phyloP scores from a whole-genome alignment of 1,140 invertebrate species.

The Leptoteleia sp. region DNA sequence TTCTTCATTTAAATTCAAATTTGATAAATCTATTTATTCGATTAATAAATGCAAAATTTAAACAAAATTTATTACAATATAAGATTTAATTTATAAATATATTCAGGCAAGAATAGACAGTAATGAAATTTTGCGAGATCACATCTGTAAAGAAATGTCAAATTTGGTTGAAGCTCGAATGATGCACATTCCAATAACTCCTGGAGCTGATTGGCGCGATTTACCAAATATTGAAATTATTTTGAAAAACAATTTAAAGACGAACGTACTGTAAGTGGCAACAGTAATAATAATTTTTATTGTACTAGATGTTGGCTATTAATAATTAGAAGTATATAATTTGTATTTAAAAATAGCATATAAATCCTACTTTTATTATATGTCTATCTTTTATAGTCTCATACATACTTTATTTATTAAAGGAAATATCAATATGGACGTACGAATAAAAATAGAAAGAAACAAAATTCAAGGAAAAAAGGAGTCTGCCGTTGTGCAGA shows the following conservation, averaged over 20 bases:
- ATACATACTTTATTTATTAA: constrained; percentile 1
- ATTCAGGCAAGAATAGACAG: too few species aligned
- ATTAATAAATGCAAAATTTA: too few species aligned
- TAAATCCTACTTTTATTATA: too few species aligned
- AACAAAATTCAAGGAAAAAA: constrained; percentile 83
- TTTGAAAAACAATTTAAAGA: constrained; percentile 86
- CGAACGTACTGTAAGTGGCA: constrained; percentile 84
- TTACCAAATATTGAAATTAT: constrained; percentile 89
- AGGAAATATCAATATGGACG: constrained; percentile 83
- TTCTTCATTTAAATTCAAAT: too few species aligned
- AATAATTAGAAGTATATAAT: too few species aligned
- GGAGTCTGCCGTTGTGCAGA: constrained; percentile 91
- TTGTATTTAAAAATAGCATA: not conserved
- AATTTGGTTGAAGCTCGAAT: constrained; percentile 90
- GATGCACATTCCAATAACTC: constrained; percentile 86
- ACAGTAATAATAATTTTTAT: too few species aligned
- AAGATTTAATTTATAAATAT: too few species aligned
- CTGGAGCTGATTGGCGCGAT: constrained; percentile 93
- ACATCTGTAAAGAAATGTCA: constrained; percentile 93
- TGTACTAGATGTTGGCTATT: too few species aligned
- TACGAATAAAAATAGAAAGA: constrained; percentile 87
- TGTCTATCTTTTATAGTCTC: too few species aligned
- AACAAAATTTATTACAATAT: too few species aligned
- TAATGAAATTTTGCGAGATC: too few species aligned
- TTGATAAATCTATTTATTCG: too few species aligned